Evolutionary conservation across 2,888 invertebrate genomes (phyloP), one percentile per base, ranked within the genome.

Genomic region (Zaprionus obscuricornis): DNA sequence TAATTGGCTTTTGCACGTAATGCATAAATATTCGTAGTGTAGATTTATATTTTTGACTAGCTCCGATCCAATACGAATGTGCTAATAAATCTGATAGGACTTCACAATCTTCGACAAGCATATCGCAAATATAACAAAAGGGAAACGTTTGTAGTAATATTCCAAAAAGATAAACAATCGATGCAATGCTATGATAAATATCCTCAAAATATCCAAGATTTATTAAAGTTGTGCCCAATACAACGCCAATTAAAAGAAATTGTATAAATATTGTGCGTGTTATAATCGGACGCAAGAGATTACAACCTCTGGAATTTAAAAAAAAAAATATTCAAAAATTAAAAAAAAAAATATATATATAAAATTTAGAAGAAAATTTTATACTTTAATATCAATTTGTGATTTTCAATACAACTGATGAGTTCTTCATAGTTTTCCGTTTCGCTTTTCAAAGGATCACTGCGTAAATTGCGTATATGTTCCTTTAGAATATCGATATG

Each of bases 351-450:
- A 1, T 2, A 11, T n/a, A n/a, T n/a, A n/a, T n/a, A 40, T 1
- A 16, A n/a, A 1, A 24, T 8, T 14, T 0, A 3, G 26, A 37
- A 2, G 1, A 10, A 18, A 24, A 24, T 8, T 24, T 17, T 46
- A 18, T 16, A 73, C 74, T 33, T 20, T 6, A 66, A 8, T 3
- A 75, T 67, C 31, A 43, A 43, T 11, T 75, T 67, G 45, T 75
- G 56, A 18, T 51, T 52, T 4, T 40, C 33, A 1, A 73, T 54
- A 17, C 62, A 63, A 0, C 39, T 29, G 0, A 63, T 51, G 11
- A 73, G 7, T 1, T 64, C 60, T n/a, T 56, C 37, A 8, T 71
- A 71, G 33, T 56, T 64, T 0, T 67, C 50, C 0, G 40, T 43
- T 14, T 67, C 62, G 1, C 49, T 62, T 0, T 45, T 34, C 0